These are phyloP conservation scores for Dipodomys spectabilis DNA, from an alignment of 2,113 vertebrate species.

Conservation along the genomic window DNA sequence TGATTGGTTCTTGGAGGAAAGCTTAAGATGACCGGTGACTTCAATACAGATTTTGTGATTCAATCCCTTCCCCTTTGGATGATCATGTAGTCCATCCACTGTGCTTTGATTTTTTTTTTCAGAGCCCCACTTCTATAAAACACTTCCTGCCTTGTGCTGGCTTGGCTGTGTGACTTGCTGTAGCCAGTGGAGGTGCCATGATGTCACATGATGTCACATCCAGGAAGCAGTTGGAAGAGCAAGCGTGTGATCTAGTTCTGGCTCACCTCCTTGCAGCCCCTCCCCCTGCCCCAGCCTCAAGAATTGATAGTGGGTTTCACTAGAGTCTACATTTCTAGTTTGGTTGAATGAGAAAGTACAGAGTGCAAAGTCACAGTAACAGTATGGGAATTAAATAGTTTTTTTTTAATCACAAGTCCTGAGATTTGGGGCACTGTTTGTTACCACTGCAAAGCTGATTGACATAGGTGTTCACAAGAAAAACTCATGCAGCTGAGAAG, in stretches of 20 bases:
- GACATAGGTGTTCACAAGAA: not conserved
- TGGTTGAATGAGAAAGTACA: not conserved
- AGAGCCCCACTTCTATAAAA: not conserved
- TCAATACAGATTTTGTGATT: too few species aligned
- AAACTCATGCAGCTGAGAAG: not conserved
- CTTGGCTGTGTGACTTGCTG: not conserved
- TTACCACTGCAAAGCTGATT: not conserved
- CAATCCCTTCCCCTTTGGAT: not conserved
- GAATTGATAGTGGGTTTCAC: not conserved
- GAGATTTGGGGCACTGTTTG: not conserved
- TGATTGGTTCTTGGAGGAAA: not conserved
- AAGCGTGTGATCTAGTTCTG: not conserved
- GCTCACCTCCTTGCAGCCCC: not conserved
- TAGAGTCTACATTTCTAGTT: not conserved
- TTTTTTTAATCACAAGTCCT: not conserved
- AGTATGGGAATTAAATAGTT: not conserved
- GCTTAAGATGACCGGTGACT: not conserved
- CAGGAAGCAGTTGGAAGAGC: not conserved
- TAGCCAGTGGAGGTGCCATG: not conserved
- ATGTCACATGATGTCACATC: not conserved
- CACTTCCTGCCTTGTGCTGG: not conserved
- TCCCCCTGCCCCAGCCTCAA: not conserved
- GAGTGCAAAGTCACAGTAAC: not conserved
- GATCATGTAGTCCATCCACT: too few species aligned
- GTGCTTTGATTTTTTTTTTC: not conserved